These are phyloP conservation scores for Pollachius pollachius DNA, from an alignment of 2,113 vertebrate species.

Conservation along the genomic window DNA sequence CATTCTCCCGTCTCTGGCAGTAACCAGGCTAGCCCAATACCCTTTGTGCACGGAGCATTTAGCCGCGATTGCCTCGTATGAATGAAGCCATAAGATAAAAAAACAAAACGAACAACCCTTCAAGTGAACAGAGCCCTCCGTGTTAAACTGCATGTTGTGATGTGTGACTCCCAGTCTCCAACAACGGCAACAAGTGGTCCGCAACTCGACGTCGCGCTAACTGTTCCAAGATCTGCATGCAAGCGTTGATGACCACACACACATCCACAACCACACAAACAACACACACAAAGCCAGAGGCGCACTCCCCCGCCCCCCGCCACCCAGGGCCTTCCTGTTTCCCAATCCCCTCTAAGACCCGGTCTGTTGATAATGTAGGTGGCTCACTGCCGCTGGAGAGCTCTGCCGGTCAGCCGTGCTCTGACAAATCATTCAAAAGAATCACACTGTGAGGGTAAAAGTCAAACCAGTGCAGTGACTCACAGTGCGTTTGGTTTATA, in stretches of 20 bases:
- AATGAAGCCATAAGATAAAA: not conserved
- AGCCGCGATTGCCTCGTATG: not conserved
- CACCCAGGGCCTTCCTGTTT: conserved; percentile 56
- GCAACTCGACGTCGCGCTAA: too few species aligned
- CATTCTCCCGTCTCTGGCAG: conserved; percentile 43
- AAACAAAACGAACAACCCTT: not conserved
- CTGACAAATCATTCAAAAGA: conserved; percentile 38
- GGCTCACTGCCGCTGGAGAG: conserved; percentile 23
- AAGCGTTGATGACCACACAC: conserved; percentile 18
- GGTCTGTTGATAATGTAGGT: conserved; percentile 56
- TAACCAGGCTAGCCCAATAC: conserved; percentile 29
- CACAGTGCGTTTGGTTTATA: not conserved
- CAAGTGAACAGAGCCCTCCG: conserved; percentile 7
- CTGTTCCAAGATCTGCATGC: not conserved
- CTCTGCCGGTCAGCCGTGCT: conserved; percentile 32
- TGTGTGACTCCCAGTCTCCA: not conserved
- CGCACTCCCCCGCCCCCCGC: too few species aligned
- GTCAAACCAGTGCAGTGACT: not conserved
- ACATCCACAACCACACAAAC: conserved; percentile 26
- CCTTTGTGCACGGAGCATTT: not conserved
- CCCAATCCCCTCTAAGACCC: conserved; percentile 57
- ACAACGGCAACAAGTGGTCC: too few species aligned
- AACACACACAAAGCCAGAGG: conserved; percentile 23
- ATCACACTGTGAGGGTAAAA: conserved; percentile 17
- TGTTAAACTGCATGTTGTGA: not conserved